Conservation (phyloP, 2,113 vertebrate genomes). For the Catagonus wagneri region DNA sequence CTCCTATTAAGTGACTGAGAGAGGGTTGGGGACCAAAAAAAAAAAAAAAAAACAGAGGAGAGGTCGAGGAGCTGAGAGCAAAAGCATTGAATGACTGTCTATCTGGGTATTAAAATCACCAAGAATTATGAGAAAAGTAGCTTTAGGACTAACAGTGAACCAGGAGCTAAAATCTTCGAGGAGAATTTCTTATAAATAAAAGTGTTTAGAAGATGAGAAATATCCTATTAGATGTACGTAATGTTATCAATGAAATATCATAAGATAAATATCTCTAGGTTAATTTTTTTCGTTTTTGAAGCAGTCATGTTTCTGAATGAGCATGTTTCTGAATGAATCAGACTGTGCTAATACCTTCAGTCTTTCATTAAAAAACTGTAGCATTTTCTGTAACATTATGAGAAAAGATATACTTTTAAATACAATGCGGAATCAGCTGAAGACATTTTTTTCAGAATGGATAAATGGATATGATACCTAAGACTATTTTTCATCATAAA, state of each 20-base stretch:
- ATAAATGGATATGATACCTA: background rate
- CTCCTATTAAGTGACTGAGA: background rate
- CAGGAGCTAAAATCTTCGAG: conserved; percentile 14
- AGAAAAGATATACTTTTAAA: background rate
- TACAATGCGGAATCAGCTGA: background rate
- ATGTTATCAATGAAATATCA: background rate
- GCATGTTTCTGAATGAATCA: background rate
- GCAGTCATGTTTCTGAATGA: background rate
- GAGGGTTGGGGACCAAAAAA: background rate
- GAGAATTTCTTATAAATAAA: background rate
- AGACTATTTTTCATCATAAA: conserved; percentile 42
- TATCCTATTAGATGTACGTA: background rate
- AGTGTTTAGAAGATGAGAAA: background rate
- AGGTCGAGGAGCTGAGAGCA: background rate
- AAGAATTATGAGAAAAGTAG: background rate
- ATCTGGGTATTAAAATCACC: background rate
- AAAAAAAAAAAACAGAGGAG: background rate
- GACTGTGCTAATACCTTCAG: background rate
- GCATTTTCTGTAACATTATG: conserved; percentile 6
- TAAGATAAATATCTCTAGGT: background rate
- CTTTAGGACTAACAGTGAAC: background rate
- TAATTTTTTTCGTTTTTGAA: background rate
- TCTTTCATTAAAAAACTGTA: conserved; percentile 36
- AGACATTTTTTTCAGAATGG: background rate
- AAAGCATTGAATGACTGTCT: background rate